Conservation (phyloP, 2,797 vertebrate species). For the Eidolon dupreanum region DNA sequence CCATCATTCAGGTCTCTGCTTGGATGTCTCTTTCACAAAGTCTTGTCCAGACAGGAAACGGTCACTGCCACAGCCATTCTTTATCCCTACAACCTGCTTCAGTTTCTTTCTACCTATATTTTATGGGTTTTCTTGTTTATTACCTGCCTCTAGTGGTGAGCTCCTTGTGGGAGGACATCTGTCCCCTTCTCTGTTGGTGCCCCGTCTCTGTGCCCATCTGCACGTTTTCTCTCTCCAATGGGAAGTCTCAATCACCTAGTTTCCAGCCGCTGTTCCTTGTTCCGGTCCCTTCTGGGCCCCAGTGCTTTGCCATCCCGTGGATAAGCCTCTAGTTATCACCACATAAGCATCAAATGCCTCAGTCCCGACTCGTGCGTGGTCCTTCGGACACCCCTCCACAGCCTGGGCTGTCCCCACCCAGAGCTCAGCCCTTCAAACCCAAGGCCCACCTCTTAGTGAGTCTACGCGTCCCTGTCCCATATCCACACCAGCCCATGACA, state of each 20-base stretch:
- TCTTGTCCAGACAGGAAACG: neutral
- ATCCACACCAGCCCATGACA: neutral
- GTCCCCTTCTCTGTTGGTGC: neutral
- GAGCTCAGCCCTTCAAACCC: neutral
- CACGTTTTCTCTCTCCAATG: neutral
- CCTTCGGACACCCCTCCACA: neutral
- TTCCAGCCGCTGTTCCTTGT: neutral
- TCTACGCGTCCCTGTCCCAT: fast-evolving
- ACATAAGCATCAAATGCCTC: neutral
- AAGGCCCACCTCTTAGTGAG: neutral
- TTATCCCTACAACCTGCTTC: neutral
- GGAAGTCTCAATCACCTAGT: neutral
- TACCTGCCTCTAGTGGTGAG: fast-evolving
- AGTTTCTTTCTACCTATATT: neutral
- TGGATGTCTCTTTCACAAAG: neutral
- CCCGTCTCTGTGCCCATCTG: neutral
- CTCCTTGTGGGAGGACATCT: neutral
- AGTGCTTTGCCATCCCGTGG: fast-evolving
- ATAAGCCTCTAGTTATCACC: neutral
- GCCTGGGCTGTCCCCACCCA: neutral
- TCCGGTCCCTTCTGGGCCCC: neutral
- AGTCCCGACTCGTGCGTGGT: fast-evolving
- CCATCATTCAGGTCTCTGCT: neutral
- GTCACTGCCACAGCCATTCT: fast-evolving
- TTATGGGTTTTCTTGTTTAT: neutral